Evolutionary conservation across 2,888 invertebrate species (phyloP).

Genomic region (Xestia ashworthii): DNA sequence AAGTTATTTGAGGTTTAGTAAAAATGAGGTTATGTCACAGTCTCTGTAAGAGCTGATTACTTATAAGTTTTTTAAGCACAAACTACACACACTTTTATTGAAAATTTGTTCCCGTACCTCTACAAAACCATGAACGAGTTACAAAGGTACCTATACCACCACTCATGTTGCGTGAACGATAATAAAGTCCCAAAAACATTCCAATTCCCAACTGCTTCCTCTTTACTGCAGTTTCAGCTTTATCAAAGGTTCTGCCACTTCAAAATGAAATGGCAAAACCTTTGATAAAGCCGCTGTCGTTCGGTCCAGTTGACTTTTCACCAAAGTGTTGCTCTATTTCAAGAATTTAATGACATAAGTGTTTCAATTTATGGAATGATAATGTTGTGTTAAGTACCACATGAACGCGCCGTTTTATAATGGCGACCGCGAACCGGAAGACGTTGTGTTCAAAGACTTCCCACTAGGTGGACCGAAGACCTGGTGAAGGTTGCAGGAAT

Average conservation of each 20-base stretch:
- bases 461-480: too few relatives aligned
- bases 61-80: too few relatives aligned
- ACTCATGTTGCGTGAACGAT: neutral
- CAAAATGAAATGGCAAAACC: neutral
- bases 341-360: too few relatives aligned
- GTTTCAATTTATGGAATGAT: neutral
- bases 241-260: conserved; percentile 15
- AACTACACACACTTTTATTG: too few relatives aligned
- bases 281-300: neutral
- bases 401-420: too few relatives aligned
- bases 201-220: neutral
- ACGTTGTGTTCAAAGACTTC: too few relatives aligned
- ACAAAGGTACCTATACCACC: neutral
- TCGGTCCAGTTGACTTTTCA: conserved; percentile 14
- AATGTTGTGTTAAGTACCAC: neutral
- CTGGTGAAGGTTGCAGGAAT: too few relatives aligned
- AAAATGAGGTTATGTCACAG: too few relatives aligned
- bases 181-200: conserved; percentile 1
- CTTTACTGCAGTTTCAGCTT: conserved; percentile 7
- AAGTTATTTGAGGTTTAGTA: too few relatives aligned
- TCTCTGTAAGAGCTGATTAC: too few relatives aligned
- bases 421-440: too few relatives aligned
- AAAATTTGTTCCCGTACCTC: neutral
- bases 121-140: neutral
- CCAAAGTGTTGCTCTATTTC: neutral